Percentiles rank a stretch among this genome's conserved stretches.
Evolutionary conservation across 2,113 vertebrate species (phyloP).

Genomic region (Brachyhypopomus occidentalis): DNA sequence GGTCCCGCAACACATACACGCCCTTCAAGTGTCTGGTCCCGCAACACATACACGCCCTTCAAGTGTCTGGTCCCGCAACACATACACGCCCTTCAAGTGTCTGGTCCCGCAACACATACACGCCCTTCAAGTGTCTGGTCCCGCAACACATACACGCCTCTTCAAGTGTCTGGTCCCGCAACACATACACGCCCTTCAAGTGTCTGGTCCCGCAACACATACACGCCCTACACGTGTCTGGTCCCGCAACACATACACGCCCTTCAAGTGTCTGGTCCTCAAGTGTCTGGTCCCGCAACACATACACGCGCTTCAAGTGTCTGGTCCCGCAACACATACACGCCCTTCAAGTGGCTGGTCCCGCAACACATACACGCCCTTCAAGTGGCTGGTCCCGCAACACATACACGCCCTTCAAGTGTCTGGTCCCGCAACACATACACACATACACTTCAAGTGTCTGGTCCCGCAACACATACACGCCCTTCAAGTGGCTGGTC

Average conservation of each 20-base stretch:
- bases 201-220: neutral
- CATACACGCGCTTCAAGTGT: neutral
- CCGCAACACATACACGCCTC: neutral
- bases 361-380: conserved; percentile 7
- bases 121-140: neutral
- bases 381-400: neutral
- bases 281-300: neutral
- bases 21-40: neutral
- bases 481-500: neutral
- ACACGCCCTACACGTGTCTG: neutral
- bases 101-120: neutral
- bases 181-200: conserved; percentile 3
- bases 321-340: neutral
- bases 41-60: conserved; percentile 9
- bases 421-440: neutral
- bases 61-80: neutral
- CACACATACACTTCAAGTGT: neutral
- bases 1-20: neutral
- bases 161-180: neutral
- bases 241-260: neutral
- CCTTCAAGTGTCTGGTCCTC: too few species aligned
- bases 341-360: neutral
- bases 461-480: neutral
- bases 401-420: conserved; percentile 5
- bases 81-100: neutral